Evolutionary conservation across 2,888 invertebrate species (phyloP).

Genomic region (Hydrotaea cyrtoneurina): DNA sequence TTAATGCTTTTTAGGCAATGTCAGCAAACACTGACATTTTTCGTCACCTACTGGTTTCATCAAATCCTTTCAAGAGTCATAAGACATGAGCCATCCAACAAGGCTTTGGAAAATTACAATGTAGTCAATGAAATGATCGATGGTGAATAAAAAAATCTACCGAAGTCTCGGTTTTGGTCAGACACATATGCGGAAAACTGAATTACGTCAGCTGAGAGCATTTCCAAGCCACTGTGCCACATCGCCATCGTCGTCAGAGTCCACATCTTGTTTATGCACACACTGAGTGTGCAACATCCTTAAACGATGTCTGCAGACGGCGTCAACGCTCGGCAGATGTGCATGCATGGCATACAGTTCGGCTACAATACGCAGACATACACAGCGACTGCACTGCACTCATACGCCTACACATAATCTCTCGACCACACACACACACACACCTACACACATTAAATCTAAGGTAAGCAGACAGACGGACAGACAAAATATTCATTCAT

Average conservation of each 20-base stretch:
- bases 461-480: background rate
- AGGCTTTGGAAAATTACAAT: too few species aligned
- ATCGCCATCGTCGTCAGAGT: background rate
- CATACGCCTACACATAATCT: background rate
- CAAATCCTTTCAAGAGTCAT: too few species aligned
- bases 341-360: conserved; percentile 37
- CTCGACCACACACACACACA: conserved; percentile 38
- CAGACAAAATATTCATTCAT: conserved; percentile 25
- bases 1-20: too few species aligned
- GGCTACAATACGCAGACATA: background rate
- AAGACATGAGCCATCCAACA: too few species aligned
- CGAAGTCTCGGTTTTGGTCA: too few species aligned
- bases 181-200: too few species aligned
- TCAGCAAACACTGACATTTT: too few species aligned
- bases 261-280: conserved; percentile 33
- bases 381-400: conserved; percentile 41
- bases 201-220: too few species aligned
- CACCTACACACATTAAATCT: background rate
- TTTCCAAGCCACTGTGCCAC: background rate
- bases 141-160: too few species aligned
- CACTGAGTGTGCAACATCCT: conserved; percentile 61
- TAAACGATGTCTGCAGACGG: conserved; percentile 62
- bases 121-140: too few species aligned
- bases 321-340: conserved; percentile 41
- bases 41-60: too few species aligned